Base-by-base conservation (phyloP, 2,113 vertebrate genomes). In the Rattus rattus region DNA sequence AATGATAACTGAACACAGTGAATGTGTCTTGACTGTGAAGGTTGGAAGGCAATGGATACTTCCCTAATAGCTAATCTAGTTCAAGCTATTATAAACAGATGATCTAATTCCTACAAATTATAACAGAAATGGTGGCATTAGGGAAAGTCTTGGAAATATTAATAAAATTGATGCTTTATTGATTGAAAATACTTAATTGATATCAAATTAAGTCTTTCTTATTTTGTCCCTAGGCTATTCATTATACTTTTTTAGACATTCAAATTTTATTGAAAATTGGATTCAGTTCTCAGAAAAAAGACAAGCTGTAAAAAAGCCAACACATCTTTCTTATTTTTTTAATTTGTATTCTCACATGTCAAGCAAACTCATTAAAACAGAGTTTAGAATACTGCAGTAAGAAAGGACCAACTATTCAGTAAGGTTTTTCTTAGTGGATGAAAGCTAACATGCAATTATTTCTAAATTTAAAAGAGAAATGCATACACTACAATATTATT, bases 281-380 rank as follows among this genome's bases (percentile, higher is more conserved):
- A 76, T 17, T 61, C 33, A n/a, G 16, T 80, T 75, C 80, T 94
- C 76, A 91, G 67, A 81, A 94, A 81, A 94, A 95, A 92, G 65
- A 52, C 28, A 47, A 77, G 56, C 22, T 93, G 17, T 81, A 83
- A 95, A 52, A 95, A 92, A 93, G 49, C 49, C 13, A 79, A 26
- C 30, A 67, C 3, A 39, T 61, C 85, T 90, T 81, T 84, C 52
- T 54, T 54, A 54, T 16, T 67, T 33, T 69, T 36, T 17, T 2
- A 69, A 43, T 8, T 84, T 59, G 56, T 49, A 86, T 73, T 97
- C 96, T 79, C 14, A 56, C 20, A 19, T 87, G 39, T 28, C 83
- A 97, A 92, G 36, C 10, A 90, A 85, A 91, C 87, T 89, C 56
- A 79, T 61, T 95, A 93, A 92, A 95, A 96, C 88, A 30, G 2